These are phyloP conservation scores for Machimus atricapillus DNA, from an alignment of 2,888 invertebrate species.

Conservation along the genomic window DNA sequence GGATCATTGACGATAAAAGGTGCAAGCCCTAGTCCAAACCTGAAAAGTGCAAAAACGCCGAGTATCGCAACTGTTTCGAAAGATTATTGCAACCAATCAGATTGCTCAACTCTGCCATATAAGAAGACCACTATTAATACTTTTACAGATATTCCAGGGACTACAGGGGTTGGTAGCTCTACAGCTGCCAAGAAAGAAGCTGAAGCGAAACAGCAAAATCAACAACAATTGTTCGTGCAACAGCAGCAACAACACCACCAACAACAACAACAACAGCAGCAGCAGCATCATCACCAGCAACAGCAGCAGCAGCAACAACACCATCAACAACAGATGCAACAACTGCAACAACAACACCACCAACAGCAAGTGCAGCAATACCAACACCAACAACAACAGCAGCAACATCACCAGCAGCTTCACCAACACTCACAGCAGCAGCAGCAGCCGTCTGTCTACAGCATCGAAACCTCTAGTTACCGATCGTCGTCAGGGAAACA, in stretches of 20 bases:
- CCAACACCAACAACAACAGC: constrained; percentile 41
- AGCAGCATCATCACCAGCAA: constrained; percentile 28
- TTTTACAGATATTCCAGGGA: constrained; percentile 60
- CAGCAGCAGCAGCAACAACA: constrained; percentile 40
- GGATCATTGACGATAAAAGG: constrained; percentile 56
- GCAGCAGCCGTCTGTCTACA: constrained; percentile 61
- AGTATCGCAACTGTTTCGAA: constrained; percentile 63
- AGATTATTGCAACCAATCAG: constrained; percentile 60
- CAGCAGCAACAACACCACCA: constrained; percentile 47
- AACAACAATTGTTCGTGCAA: constrained; percentile 43
- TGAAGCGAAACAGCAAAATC: constrained; percentile 41
- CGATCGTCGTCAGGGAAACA: constrained; percentile 49
- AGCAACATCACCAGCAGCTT: constrained; percentile 17
- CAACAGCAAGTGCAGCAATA: neutral
- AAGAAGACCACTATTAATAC: constrained; percentile 56
- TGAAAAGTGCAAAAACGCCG: constrained; percentile 62
- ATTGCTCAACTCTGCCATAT: constrained; percentile 57
- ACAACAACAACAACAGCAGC: constrained; percentile 47
- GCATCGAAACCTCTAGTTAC: constrained; percentile 59
- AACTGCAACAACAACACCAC: neutral
- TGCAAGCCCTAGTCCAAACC: constrained; percentile 59
- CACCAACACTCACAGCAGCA: constrained; percentile 51
- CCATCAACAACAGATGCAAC: neutral
- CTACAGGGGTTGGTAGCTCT: constrained; percentile 60
- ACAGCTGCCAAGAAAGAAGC: constrained; percentile 53